A percentile compares a stretch with the other conserved stretches of the same genome.
phyloP scores from a whole-genome alignment of 2,797 vertebrate species.

The Chrysocyon brachyurus region DNA sequence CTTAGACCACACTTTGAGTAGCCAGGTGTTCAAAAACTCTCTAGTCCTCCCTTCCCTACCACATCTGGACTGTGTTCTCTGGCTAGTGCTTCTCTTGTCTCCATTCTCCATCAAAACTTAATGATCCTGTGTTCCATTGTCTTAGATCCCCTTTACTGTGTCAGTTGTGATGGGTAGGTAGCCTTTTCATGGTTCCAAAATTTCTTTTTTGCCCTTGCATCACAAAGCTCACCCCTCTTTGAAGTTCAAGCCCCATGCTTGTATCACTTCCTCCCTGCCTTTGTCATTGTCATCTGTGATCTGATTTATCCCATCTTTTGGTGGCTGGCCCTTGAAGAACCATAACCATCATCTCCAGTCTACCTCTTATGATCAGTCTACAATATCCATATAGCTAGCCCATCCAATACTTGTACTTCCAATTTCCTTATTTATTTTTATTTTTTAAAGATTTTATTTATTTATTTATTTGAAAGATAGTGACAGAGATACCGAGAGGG shows the following conservation, averaged over 20 bases:
- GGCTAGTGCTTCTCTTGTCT: not conserved
- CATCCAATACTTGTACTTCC: not conserved
- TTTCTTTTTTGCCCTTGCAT: not conserved
- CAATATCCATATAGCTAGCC: not conserved
- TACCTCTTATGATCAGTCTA: not conserved
- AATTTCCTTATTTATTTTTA: not conserved
- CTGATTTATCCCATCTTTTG: not conserved
- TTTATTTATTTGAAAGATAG: no score
- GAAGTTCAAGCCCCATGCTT: not conserved
- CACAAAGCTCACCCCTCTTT: not conserved
- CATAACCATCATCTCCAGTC: not conserved
- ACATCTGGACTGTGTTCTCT: not conserved
- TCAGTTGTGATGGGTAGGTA: not conserved
- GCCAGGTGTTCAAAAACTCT: not conserved
- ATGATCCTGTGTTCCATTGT: not conserved
- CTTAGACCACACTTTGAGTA: not conserved
- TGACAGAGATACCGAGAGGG: no score
- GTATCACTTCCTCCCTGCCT: not conserved
- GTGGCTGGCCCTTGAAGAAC: not conserved
- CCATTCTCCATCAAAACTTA: not conserved
- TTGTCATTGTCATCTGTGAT: not conserved
- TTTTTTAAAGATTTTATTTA: no score
- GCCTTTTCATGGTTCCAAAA: not conserved
- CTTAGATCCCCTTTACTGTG: not conserved
- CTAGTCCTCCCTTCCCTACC: not conserved